Percentiles rank a stretch among this genome's conserved stretches.
Conservation (phyloP, 2,797 vertebrate genomes). For the Chelon labrosus region DNA sequence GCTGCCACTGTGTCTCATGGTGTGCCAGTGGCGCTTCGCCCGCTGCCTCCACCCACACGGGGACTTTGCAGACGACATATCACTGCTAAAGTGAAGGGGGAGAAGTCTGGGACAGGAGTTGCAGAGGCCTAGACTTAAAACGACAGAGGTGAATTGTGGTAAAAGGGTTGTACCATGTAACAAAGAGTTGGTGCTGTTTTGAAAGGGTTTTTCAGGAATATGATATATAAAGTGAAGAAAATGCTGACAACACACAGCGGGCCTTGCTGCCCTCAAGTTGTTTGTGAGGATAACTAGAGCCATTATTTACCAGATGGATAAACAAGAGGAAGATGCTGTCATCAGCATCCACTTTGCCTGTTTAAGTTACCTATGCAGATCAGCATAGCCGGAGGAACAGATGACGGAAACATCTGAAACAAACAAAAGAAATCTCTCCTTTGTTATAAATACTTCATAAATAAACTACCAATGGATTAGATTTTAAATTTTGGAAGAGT, state of each 20-base stretch:
- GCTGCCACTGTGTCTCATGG: conserved; percentile 98
- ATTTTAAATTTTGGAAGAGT: conserved; percentile 32
- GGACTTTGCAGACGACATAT: conserved; percentile 97
- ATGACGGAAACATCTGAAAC: conserved; percentile 2
- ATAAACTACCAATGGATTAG: conserved; percentile 26
- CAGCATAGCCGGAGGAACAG: conserved; percentile 43
- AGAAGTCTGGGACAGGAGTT: not conserved
- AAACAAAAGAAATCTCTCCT: conserved; percentile 11
- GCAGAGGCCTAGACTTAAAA: conserved; percentile 29
- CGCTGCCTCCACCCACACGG: conserved; percentile 92
- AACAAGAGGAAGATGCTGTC: conserved; percentile 17
- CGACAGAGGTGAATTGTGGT: conserved; percentile 17
- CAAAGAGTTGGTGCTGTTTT: conserved; percentile 51
- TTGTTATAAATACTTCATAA: conserved; percentile 54
- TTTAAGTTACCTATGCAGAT: conserved; percentile 63
- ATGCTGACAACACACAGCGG: conserved; percentile 2
- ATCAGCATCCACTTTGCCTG: conserved; percentile 43
- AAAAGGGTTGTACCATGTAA: conserved; percentile 16
- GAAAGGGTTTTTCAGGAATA: conserved; percentile 41
- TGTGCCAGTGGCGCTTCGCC: conserved; percentile 98
- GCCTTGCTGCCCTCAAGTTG: conserved; percentile 15
- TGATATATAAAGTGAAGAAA: conserved; percentile 30
- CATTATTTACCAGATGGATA: conserved; percentile 45
- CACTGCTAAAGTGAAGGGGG: conserved; percentile 92
- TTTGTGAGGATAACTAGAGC: conserved; percentile 50